Base-by-base conservation (phyloP, 1,140 invertebrate species). In the Lordiphosa clarofinis region DNA sequence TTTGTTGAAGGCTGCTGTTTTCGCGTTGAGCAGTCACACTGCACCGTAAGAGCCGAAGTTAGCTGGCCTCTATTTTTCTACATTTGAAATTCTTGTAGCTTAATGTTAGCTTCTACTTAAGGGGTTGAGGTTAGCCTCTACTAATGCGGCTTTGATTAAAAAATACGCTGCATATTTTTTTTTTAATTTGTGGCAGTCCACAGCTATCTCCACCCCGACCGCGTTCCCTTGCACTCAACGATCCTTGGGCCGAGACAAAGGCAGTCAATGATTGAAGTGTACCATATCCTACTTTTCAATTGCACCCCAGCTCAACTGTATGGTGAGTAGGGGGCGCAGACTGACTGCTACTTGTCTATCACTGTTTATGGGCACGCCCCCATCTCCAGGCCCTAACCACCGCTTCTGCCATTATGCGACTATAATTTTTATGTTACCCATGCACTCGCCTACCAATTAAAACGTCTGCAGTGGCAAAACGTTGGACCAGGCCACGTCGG, bases 341-440 rank as follows among this genome's bases (percentile, higher is more conserved):
- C 49, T 21, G 31, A 42, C 19, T 40, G 31, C 61, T 75, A 42
- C 63, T 57, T 63, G 66, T 54, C 73, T 73, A 56, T 56, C 65
- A 44, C 62, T 72, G 75, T 60, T 73, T 58, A 43, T 13, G 35
- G 56, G 46, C 31, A 36, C 42, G 67, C 46, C 44, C 24, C 49
- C 56, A 28, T 21, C 21, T 8, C 13, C 11, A 31, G 35, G 13
- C 42, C 28, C 15, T 39, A 13, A 15, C n/a, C 28, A 33, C 28
- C 28, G 28, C 7, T 50, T 40, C 35, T 56, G 59, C 68, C 73
- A 58, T 64, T 56, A 59, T 68, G 78, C 50, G 65, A 73, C 63
- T 82, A 78, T 82, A 82, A 84, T 82, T 84, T 86, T 86, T 79
- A 78, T 84, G 78, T 86, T 86, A 78, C 79, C 64, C 79, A 76